These are phyloP conservation scores for Macrostomum lignano DNA, from an alignment of 1,140 invertebrate species.

Conservation along the genomic window DNA sequence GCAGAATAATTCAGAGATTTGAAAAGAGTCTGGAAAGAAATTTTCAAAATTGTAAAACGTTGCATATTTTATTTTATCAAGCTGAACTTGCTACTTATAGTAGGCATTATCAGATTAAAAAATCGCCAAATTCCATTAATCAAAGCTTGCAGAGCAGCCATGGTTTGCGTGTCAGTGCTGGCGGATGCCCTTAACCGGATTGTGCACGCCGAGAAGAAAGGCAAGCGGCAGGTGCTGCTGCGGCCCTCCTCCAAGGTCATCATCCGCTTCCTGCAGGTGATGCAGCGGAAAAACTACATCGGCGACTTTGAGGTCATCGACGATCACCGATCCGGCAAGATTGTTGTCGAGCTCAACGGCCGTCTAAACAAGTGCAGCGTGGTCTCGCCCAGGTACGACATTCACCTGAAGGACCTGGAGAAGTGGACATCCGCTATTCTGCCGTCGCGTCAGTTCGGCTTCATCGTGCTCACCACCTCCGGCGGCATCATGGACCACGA, in stretches of 20 bases:
- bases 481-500: slow-evolving; percentile 99
- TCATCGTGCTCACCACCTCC: slow-evolving; percentile 85
- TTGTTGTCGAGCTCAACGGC: slow-evolving; percentile 91
- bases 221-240: slow-evolving; percentile 86
- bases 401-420: slow-evolving; percentile 75
- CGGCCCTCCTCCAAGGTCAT: slow-evolving; percentile 95
- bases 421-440: slow-evolving; percentile 88
- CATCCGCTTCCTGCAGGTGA: slow-evolving; percentile 86
- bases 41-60: too few relatives aligned
- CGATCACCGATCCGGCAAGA: slow-evolving; percentile 90
- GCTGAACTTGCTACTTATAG: too few relatives aligned
- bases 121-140: not conserved
- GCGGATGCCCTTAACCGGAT: slow-evolving; percentile 92
- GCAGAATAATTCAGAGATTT: too few relatives aligned
- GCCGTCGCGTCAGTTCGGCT: slow-evolving; percentile 97
- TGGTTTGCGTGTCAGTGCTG: slow-evolving; percentile 99
- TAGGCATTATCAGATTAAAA: too few relatives aligned
- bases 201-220: slow-evolving; percentile 92
- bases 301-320: slow-evolving; percentile 98
- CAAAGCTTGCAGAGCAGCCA: slow-evolving; percentile 24
- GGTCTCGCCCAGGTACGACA: slow-evolving; percentile 55
- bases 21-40: too few relatives aligned
- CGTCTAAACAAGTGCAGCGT: slow-evolving; percentile 50
- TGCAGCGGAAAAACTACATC: slow-evolving; percentile 81
- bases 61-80: too few relatives aligned